Base-by-base conservation (phyloP, 1,140 invertebrate species). In the Eumaeus atala region DNA sequence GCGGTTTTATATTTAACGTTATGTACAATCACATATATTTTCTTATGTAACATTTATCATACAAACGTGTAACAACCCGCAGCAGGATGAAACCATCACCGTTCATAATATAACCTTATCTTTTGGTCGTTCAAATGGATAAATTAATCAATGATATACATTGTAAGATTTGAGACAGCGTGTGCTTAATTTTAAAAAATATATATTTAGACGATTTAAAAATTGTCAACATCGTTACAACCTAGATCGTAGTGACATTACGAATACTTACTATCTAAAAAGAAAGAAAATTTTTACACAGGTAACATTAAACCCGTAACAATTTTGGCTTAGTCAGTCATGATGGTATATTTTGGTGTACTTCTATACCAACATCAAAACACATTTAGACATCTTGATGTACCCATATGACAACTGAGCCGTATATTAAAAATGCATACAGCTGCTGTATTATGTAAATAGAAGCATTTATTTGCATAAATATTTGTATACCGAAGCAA, bases 1-100 rank as follows among this genome's bases (percentile, higher is more conserved):
- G 58, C 18, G 54, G 67, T 72, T 72, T 79, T 69, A 64, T 72
- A 76, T 64, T 54, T 59, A 48, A 51, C 49, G 33, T 28, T 53
- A 42, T 40, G 47, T 47, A 28, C 28, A 58, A 42, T 57, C n/a
- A 28, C 21, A 28, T 49, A 40, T 54, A 40, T 35, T 40, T 51
- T 44, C 35, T 11, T 9, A 35, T 10, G 52, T 47, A 44, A 33
- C 34, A 14, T 18, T 9, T 9, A 0, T 17, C 40, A 44, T 6
- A 44, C 40, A 16, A 44, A 14, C 40, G 40, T 16, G 17, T 7
- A 44, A 18, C 40, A 67, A 61, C 42, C 16, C 33, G 63, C 48
- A 28, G 21, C 57, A 42, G 21, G 2, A 28, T 28, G 21, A 61
- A 64, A 63, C 33, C 34, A 10, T 42, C 47, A 67, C 58, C 51